A percentile compares a stretch with the other conserved stretches of the same genome.
Evolutionary conservation across 2,888 invertebrate genomes (phyloP).

Genomic region (Uropetala carovei): DNA sequence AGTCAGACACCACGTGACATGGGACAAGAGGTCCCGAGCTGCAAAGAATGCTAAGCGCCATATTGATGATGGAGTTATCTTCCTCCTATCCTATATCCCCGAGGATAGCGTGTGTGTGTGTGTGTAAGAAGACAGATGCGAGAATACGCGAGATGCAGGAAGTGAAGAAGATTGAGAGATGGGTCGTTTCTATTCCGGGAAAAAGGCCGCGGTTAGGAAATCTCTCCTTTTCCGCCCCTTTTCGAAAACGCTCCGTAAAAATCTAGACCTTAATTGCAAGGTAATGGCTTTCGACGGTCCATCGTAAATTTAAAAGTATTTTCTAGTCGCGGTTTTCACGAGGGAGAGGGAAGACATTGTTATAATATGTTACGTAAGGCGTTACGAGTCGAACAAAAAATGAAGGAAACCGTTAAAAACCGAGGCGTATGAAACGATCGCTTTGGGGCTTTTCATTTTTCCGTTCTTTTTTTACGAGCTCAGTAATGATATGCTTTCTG

Average conservation of each 20-base stretch:
- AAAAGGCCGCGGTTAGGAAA: not conserved
- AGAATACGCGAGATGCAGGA: slow-evolving; percentile 20
- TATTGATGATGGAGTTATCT: slow-evolving; percentile 34
- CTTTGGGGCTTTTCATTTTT: not conserved
- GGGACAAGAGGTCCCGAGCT: not conserved
- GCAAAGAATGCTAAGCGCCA: slow-evolving; percentile 47
- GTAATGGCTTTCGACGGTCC: not conserved
- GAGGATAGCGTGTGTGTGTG: not conserved
- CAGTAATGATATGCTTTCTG: not conserved
- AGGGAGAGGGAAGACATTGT: not conserved
- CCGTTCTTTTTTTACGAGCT: not conserved
- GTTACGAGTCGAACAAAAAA: not conserved
- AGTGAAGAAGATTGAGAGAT: not conserved
- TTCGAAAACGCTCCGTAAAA: not conserved
- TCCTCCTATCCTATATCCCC: slow-evolving; percentile 9
- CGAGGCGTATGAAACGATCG: not conserved
- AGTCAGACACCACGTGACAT: slow-evolving; percentile 37
- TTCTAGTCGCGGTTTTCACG: not conserved
- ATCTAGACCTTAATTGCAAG: too few relatives aligned
- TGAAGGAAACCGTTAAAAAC: not conserved
- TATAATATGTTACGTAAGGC: not conserved
- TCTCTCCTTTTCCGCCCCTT: not conserved
- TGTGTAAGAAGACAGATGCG: slow-evolving; percentile 27
- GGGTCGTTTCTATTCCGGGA: not conserved
- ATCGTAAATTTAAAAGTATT: not conserved